phyloP scores from a whole-genome alignment of 2,113 vertebrate genomes.

The Numenius arquata region DNA sequence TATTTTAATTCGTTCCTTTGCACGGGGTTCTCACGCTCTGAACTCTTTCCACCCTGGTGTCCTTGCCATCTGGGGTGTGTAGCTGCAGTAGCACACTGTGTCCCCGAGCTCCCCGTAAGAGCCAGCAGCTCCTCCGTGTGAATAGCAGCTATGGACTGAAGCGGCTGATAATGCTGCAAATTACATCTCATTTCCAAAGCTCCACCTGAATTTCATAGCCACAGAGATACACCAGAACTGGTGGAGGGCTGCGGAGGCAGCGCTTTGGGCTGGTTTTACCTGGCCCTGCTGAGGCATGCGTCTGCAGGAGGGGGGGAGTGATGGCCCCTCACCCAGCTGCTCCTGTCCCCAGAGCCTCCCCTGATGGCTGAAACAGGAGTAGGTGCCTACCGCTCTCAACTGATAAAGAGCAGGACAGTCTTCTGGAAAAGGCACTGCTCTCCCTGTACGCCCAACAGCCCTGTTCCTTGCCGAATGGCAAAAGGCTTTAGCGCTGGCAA shows the following conservation, averaged over 20 bases:
- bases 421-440: not conserved
- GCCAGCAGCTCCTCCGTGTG: not conserved
- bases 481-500: constrained; percentile 5
- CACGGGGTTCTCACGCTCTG: not conserved
- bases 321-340: not conserved
- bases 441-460: fast-evolving
- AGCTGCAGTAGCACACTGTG: not conserved
- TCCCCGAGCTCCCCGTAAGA: not conserved
- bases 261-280: not conserved
- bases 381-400: not conserved
- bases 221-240: not conserved
- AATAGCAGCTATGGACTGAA: not conserved
- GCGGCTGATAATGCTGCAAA: not conserved
- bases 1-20: not conserved
- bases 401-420: not conserved
- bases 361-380: not conserved
- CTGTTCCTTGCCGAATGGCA: not conserved
- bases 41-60: not conserved
- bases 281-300: not conserved
- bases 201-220: not conserved
- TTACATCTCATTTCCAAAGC: not conserved
- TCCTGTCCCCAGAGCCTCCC: not conserved
- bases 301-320: not conserved
- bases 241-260: not conserved
- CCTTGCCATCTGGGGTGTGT: not conserved